Conservation (phyloP, 2,888 invertebrate genomes). For the Drosophila colorata region DNA sequence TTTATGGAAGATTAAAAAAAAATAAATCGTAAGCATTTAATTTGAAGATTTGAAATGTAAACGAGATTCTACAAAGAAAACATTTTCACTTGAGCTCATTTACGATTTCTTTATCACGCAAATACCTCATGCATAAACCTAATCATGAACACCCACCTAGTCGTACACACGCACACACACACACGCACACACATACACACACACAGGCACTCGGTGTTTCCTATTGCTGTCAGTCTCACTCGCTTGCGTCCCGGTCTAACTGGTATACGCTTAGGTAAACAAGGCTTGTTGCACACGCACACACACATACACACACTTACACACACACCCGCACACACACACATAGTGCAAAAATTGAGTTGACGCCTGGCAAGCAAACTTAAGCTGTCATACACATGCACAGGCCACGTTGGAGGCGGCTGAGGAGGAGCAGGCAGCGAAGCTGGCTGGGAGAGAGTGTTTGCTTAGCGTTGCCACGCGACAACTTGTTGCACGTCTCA, state of each 20-base stretch:
- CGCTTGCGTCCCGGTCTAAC: constrained; percentile 15
- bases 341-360: constrained; percentile 64
- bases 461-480: constrained; percentile 69
- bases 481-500: constrained; percentile 77
- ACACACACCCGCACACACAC: not conserved
- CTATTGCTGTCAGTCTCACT: not conserved
- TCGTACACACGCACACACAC: not conserved
- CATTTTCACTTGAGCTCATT: constrained; percentile 3
- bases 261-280: constrained; percentile 51
- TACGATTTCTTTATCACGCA: constrained; percentile 18
- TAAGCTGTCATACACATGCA: constrained; percentile 69
- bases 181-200: not conserved
- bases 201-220: not conserved
- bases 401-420: not conserved
- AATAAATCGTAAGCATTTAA: too few species aligned
- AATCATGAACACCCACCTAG: constrained; percentile 3
- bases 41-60: not conserved
- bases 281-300: constrained; percentile 33
- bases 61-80: constrained; percentile 1
- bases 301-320: not conserved
- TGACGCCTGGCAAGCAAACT: constrained; percentile 75
- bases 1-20: not conserved
- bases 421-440: not conserved
- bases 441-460: too few species aligned
- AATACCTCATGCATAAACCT: constrained; percentile 7